phyloP scores from a whole-genome alignment of 2,888 invertebrate species.

The Agelastica alni region DNA sequence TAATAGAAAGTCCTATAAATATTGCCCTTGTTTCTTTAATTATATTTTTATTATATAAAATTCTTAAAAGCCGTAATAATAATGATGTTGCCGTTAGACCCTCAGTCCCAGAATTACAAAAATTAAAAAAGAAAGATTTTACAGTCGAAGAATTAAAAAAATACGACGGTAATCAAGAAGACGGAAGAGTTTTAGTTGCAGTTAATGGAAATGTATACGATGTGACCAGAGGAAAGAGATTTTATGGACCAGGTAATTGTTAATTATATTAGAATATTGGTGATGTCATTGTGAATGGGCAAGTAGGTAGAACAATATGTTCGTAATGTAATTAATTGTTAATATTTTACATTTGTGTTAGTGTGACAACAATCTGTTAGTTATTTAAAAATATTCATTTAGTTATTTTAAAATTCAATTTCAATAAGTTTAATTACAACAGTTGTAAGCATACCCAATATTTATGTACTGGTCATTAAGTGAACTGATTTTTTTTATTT shows the following conservation, averaged over 20 bases:
- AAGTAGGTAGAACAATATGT: too few relatives aligned
- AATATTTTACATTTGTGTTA: too few relatives aligned
- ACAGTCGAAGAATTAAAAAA: conserved; percentile 83
- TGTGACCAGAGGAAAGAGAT: conserved; percentile 85
- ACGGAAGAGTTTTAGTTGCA: conserved; percentile 87
- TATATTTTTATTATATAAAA: conserved; percentile 74
- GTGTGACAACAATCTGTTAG: too few relatives aligned
- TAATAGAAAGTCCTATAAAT: conserved; percentile 74
- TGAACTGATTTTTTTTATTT: too few relatives aligned
- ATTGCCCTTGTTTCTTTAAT: conserved; percentile 70
- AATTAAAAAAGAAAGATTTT: conserved; percentile 86
- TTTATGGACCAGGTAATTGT: conserved; percentile 88
- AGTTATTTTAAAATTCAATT: too few relatives aligned
- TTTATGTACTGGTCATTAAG: too few relatives aligned
- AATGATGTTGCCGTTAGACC: conserved; percentile 49
- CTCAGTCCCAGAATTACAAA: conserved; percentile 70
- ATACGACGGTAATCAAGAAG: conserved; percentile 84
- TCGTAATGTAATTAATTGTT: too few relatives aligned
- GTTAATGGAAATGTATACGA: conserved; percentile 96
- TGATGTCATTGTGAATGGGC: conserved; percentile 24
- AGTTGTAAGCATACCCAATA: too few relatives aligned
- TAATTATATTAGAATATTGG: conserved; percentile 5
- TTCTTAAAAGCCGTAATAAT: conserved; percentile 64
- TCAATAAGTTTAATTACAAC: too few relatives aligned
- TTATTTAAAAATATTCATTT: too few relatives aligned